These are phyloP conservation scores for Alethe diademata DNA, from an alignment of 2,113 vertebrate genomes.

Conservation along the genomic window DNA sequence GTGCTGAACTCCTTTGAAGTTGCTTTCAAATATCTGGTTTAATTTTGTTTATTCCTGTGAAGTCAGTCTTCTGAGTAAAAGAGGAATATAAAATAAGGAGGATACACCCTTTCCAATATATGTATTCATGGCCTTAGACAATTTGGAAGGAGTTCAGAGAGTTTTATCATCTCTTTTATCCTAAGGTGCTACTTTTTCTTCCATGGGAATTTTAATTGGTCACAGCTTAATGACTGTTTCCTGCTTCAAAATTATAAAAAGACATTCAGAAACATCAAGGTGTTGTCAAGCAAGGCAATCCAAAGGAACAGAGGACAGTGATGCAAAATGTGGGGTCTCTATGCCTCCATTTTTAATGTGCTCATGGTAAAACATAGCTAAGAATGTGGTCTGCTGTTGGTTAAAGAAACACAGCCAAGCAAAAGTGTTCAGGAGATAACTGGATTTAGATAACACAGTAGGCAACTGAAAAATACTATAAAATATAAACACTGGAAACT, in stretches of 20 bases:
- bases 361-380: neutral
- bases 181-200: neutral
- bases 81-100: neutral
- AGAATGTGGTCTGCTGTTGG: neutral
- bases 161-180: slow-evolving; percentile 19
- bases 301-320: neutral
- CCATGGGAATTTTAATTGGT: neutral
- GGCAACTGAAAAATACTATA: neutral
- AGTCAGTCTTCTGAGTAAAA: neutral
- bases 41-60: slow-evolving; percentile 10
- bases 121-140: neutral
- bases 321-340: neutral
- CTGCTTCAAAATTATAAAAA: neutral
- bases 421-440: neutral
- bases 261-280: neutral
- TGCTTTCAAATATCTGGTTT: neutral
- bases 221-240: neutral
- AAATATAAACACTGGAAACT: neutral
- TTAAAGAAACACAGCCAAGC: neutral
- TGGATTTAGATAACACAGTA: neutral
- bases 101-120: neutral
- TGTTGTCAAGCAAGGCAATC: neutral
- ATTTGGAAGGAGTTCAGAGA: neutral
- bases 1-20: slow-evolving; percentile 13
- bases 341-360: neutral